Evolutionary conservation across 2,888 invertebrate genomes (phyloP).

Genomic region (Eudemis profundana): DNA sequence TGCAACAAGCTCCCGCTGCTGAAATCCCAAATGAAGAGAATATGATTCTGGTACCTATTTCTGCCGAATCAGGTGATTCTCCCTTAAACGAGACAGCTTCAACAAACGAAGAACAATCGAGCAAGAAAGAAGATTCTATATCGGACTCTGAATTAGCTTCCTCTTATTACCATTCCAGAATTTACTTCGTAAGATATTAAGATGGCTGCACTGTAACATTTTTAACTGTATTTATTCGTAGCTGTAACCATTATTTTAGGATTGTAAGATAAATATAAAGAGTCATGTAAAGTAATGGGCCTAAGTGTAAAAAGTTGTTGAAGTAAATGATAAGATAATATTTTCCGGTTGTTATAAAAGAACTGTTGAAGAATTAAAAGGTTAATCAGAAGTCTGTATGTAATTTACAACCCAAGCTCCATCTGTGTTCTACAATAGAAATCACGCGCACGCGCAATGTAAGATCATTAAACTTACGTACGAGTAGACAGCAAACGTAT

Average conservation of each 20-base stretch:
- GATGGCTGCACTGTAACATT: slow-evolving; percentile 2
- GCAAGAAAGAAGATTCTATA: slow-evolving; percentile 52
- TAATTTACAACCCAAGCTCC: neutral
- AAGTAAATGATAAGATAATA: slow-evolving; percentile 39
- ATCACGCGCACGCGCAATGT: neutral
- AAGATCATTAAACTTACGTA: too few relatives aligned
- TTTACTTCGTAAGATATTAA: slow-evolving; percentile 69
- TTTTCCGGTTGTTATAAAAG: slow-evolving; percentile 18
- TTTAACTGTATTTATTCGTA: slow-evolving; percentile 41
- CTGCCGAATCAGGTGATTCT: slow-evolving; percentile 3
- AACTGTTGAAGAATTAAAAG: slow-evolving; percentile 24
- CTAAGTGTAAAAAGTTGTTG: slow-evolving; percentile 8
- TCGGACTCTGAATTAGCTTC: slow-evolving; percentile 74
- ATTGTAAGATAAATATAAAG: slow-evolving; percentile 32
- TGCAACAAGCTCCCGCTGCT: slow-evolving; percentile 45
- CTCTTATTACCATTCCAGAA: slow-evolving; percentile 73
- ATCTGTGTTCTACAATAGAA: slow-evolving; percentile 10
- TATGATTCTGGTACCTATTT: slow-evolving; percentile 20
- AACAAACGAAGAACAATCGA: slow-evolving; percentile 49
- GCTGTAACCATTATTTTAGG: slow-evolving; percentile 44
- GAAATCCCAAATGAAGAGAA: slow-evolving; percentile 45
- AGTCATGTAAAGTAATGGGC: slow-evolving; percentile 34
- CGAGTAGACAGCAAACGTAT: neutral
- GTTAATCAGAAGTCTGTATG: neutral
- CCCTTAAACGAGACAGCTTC: slow-evolving; percentile 42